phyloP scores from a whole-genome alignment of 2,113 vertebrate genomes.

The Cyanistes caeruleus region DNA sequence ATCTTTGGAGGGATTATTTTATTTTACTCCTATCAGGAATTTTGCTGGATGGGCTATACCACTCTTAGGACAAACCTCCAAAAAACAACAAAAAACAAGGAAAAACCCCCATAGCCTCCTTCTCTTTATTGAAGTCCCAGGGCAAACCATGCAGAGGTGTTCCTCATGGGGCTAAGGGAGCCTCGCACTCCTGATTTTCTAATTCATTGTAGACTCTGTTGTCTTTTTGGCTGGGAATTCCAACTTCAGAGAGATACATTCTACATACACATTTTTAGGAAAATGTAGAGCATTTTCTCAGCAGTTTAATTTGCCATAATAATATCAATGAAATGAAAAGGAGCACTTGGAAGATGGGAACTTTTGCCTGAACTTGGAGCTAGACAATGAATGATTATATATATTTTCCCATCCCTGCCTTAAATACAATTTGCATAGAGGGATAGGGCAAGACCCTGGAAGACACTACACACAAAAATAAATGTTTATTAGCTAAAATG shows the following conservation, averaged over 20 bases:
- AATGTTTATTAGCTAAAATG: neutral
- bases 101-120: rapidly evolving
- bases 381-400: neutral
- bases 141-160: neutral
- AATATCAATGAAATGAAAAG: conserved; percentile 12
- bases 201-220: neutral
- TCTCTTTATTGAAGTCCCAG: neutral
- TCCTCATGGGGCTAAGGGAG: rapidly evolving
- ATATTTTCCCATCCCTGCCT: neutral
- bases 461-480: neutral
- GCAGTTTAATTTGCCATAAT: neutral
- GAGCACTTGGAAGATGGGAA: neutral
- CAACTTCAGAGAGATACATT: neutral
- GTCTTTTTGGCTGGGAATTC: neutral
- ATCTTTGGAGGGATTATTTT: neutral
- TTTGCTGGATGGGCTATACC: neutral
- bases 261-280: neutral
- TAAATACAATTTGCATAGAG: neutral
- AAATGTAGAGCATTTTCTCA: neutral
- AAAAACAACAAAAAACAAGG: neutral
- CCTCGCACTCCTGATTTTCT: neutral
- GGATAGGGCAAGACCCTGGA: neutral
- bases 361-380: neutral
- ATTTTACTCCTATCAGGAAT: neutral
- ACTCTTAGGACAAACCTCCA: neutral